These are phyloP conservation scores for Zosterops japonicus DNA, from an alignment of 2,113 vertebrate genomes.

Conservation along the genomic window DNA sequence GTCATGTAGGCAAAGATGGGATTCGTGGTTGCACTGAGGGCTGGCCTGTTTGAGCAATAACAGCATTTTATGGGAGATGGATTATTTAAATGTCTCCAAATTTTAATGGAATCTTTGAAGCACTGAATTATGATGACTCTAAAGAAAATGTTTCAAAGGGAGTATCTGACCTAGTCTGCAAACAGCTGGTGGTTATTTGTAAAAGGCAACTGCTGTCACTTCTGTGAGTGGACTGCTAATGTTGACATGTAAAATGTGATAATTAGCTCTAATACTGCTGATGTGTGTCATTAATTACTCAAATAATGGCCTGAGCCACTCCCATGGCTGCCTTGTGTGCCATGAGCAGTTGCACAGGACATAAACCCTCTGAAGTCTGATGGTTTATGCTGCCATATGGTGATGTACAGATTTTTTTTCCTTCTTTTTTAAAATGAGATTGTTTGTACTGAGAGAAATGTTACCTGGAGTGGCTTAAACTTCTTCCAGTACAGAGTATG, in stretches of 20 bases:
- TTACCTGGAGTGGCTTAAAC: neutral
- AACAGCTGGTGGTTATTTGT: neutral
- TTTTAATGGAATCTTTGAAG: neutral
- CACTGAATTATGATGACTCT: neutral
- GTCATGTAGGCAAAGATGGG: neutral
- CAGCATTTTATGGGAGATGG: neutral
- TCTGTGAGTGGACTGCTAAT: neutral
- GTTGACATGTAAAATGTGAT: neutral
- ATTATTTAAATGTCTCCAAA: neutral
- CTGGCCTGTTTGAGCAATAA: neutral
- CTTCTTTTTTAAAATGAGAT: neutral
- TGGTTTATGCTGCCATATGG: neutral
- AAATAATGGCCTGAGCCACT: neutral
- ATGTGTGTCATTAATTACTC: neutral
- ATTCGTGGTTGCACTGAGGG: neutral
- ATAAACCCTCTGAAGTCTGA: neutral
- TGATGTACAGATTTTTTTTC: neutral
- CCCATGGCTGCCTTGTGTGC: neutral
- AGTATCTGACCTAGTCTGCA: neutral
- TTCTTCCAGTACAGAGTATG: neutral
- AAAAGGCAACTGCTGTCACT: neutral
- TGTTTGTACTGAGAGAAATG: neutral
- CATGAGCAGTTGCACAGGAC: neutral
- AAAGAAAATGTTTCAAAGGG: neutral
- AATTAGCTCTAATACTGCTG: neutral